Evolutionary conservation across 2,113 vertebrate species (phyloP).

Genomic region (Tichodroma muraria): DNA sequence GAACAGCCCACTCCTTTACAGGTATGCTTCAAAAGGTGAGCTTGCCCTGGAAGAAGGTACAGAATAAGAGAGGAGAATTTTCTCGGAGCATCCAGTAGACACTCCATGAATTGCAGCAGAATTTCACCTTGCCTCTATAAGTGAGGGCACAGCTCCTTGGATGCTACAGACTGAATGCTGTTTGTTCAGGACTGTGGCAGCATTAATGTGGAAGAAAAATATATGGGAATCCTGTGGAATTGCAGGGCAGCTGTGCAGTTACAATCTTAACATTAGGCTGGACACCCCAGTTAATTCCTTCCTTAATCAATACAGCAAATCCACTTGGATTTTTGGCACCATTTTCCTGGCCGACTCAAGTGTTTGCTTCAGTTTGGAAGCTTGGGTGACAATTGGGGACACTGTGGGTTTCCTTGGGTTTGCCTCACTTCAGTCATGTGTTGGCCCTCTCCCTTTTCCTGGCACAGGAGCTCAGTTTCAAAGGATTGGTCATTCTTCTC

Average conservation of each 20-base stretch:
- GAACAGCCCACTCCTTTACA: neutral
- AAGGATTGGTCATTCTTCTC: neutral
- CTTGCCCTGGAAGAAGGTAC: neutral
- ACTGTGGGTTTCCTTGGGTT: neutral
- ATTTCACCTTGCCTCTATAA: neutral
- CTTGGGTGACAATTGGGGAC: neutral
- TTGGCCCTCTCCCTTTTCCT: neutral
- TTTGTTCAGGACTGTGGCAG: neutral
- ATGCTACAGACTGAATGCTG: neutral
- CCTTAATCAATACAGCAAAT: neutral
- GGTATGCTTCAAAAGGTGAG: neutral
- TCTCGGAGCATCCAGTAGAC: neutral
- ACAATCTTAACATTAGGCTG: neutral
- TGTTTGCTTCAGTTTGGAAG: neutral
- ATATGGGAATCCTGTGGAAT: neutral
- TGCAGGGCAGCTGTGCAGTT: neutral
- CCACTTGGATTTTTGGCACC: neutral
- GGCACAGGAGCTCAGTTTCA: neutral
- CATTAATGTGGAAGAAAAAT: neutral
- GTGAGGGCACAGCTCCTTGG: neutral
- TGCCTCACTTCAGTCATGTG: accelerated
- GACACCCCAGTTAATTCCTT: neutral
- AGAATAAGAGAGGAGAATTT: neutral
- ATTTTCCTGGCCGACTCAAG: neutral
- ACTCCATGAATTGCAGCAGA: neutral